Percentiles rank a stretch among this genome's conserved stretches.
Evolutionary conservation across 2,797 vertebrate genomes (phyloP).

Genomic region (Trachops cirrhosus): DNA sequence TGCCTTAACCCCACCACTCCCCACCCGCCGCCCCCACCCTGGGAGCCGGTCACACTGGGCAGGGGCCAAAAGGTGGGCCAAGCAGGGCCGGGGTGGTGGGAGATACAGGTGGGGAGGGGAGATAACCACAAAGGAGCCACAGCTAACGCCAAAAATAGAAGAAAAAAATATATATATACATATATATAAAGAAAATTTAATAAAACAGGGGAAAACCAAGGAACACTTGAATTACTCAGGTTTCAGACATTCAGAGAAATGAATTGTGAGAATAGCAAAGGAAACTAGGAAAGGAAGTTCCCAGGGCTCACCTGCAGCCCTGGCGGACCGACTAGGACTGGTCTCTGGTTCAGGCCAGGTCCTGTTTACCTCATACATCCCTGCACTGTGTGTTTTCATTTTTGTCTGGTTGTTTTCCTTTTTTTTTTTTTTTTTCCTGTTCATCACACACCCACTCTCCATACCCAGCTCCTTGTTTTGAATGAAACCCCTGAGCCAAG

Average conservation of each 20-base stretch:
- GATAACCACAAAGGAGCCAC: constrained; percentile 71
- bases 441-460: background rate
- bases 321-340: background rate
- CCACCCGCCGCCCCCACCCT: constrained; percentile 68
- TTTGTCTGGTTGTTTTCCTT: constrained; percentile 45
- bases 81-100: background rate
- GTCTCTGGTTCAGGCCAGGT: background rate
- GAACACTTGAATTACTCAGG: constrained; percentile 75
- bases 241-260: constrained; percentile 61
- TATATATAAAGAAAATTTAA: constrained; percentile 68
- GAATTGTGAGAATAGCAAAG: background rate
- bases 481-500: constrained; percentile 66
- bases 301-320: constrained; percentile 29
- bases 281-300: background rate
- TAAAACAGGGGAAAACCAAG: constrained; percentile 74
- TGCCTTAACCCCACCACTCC: constrained; percentile 87
- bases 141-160: constrained; percentile 88
- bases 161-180: constrained; percentile 3
- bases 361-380: constrained; percentile 82
- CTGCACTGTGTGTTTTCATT: constrained; percentile 78
- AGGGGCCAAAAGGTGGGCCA: background rate
- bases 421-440: constrained; percentile 47
- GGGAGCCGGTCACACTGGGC: background rate
- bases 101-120: constrained; percentile 29
- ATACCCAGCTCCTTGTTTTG: constrained; percentile 66